These are phyloP conservation scores for Macroglossus sobrinus DNA, from an alignment of 2,113 vertebrate species.

Conservation along the genomic window DNA sequence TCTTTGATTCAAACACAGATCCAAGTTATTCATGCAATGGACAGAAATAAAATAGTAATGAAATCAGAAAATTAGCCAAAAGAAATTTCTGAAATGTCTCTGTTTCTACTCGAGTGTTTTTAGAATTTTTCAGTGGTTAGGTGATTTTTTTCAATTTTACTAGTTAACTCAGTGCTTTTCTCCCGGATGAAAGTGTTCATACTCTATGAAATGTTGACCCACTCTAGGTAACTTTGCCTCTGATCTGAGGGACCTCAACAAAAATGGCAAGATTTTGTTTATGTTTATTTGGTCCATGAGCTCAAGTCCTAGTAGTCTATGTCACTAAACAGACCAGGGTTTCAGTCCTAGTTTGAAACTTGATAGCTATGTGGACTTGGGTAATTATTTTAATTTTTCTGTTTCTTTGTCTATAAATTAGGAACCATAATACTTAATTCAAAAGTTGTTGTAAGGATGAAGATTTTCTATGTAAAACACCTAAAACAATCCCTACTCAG, in stretches of 20 bases:
- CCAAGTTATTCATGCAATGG: not conserved
- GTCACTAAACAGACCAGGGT: not conserved
- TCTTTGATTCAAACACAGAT: not conserved
- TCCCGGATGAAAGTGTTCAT: not conserved
- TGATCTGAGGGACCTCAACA: not conserved
- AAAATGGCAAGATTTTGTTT: not conserved
- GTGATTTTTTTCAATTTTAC: not conserved
- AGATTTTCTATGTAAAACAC: not conserved
- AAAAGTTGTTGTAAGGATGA: not conserved
- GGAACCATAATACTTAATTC: not conserved
- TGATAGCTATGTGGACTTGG: not conserved
- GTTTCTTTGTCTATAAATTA: not conserved
- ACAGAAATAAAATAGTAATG: conserved; percentile 15
- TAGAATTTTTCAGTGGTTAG: conserved; percentile 16
- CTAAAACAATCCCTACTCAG: not conserved
- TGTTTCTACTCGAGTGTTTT: not conserved
- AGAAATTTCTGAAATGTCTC: not conserved
- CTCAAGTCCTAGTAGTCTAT: not conserved
- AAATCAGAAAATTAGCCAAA: not conserved
- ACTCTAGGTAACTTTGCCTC: not conserved
- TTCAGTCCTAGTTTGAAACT: not conserved
- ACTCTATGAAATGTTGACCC: not conserved
- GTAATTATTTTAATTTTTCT: not conserved
- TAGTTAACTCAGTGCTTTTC: not conserved
- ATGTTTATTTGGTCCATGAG: not conserved